phyloP scores from a whole-genome alignment of 2,113 vertebrate genomes.

The Lepisosteus osseus region DNA sequence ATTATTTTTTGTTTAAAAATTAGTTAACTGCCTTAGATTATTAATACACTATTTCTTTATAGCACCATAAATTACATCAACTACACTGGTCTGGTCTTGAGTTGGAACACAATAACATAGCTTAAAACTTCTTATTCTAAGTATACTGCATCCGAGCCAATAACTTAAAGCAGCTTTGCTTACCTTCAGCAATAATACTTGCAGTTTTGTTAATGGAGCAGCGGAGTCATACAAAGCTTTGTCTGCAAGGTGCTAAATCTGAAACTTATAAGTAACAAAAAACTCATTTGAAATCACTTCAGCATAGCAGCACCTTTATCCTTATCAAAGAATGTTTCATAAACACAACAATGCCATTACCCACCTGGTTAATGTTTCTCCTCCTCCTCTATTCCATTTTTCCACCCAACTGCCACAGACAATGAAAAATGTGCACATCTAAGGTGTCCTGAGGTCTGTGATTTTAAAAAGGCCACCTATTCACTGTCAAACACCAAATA shows the following conservation, averaged over 20 bases:
- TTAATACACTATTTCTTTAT: too few relatives aligned
- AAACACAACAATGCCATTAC: constrained; percentile 69
- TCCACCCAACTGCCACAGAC: constrained; percentile 76
- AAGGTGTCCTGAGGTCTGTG: constrained; percentile 82
- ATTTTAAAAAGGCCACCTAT: constrained; percentile 75
- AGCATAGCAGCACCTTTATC: constrained; percentile 54
- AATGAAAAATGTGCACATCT: constrained; percentile 82
- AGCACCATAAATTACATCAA: too few relatives aligned
- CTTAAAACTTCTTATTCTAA: constrained; percentile 6
- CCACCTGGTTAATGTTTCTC: constrained; percentile 85
- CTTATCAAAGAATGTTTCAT: constrained; percentile 73
- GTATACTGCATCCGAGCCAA: constrained; percentile 20
- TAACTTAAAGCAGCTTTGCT: constrained; percentile 52
- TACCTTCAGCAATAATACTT: constrained; percentile 52
- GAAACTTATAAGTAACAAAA: constrained; percentile 64
- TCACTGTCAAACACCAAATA: constrained; percentile 81
- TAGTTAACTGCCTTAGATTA: too few relatives aligned
- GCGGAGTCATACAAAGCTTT: constrained; percentile 37
- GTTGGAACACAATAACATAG: neutral
- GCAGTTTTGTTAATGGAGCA: constrained; percentile 41
- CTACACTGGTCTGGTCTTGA: too few relatives aligned
- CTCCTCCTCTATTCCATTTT: constrained; percentile 76
- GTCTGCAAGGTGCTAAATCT: constrained; percentile 48
- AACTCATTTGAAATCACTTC: constrained; percentile 69
- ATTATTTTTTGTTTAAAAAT: too few relatives aligned